Evolutionary conservation across 2,888 invertebrate species (phyloP).

Genomic region (Torymus auratus): DNA sequence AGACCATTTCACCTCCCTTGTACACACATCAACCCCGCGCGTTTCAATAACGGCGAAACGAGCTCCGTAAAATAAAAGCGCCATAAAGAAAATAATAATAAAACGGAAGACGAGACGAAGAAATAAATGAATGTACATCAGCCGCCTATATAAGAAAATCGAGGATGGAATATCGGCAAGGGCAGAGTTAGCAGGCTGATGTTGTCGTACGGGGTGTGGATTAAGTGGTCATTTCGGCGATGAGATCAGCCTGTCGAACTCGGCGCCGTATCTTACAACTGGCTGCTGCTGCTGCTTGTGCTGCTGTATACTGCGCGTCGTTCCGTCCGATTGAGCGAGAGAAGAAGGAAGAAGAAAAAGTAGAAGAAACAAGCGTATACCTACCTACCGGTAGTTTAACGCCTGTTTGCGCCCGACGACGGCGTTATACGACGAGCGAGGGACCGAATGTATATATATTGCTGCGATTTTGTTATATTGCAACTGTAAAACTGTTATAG

Average conservation of each 20-base stretch:
- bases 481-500: no score
- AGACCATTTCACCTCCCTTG: no score
- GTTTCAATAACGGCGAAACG: no score
- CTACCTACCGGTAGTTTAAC: conserved; percentile 10
- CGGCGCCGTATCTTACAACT: conserved; percentile 69
- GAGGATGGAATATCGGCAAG: conserved; percentile 58
- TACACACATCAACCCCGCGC: no score
- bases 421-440: neutral
- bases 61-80: no score
- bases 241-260: conserved; percentile 77
- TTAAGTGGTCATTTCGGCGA: conserved; percentile 75
- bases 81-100: no score
- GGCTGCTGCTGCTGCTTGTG: neutral
- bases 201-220: conserved; percentile 76
- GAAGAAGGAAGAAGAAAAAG: conserved; percentile 3
- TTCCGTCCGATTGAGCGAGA: conserved; percentile 21
- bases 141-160: neutral
- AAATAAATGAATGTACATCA: no score
- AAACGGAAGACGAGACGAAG: no score
- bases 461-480: no score
- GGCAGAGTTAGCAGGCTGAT: conserved; percentile 77
- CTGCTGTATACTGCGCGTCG: neutral
- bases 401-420: neutral
- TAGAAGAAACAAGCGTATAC: neutral
- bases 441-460: no score